phyloP scores from a whole-genome alignment of 1,140 invertebrate genomes.

The Tetragonula clypearis region DNA sequence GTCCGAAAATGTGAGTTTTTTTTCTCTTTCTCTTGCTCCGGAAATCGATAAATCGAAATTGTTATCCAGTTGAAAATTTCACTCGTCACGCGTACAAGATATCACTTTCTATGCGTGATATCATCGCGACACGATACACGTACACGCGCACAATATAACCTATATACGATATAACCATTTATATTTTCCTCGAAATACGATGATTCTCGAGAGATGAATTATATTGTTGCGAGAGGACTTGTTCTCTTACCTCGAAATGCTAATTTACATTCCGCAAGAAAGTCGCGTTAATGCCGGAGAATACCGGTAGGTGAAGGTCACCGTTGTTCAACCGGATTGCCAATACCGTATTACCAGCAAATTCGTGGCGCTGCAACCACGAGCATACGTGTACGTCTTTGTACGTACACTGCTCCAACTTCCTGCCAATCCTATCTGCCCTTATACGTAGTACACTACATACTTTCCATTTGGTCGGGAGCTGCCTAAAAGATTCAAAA shows the following conservation, averaged over 20 bases:
- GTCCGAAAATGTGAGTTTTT: constrained; percentile 77
- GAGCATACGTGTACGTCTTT: background rate
- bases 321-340: constrained; percentile 14
- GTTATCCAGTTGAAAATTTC: background rate
- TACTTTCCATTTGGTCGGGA: no score
- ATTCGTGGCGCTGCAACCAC: background rate
- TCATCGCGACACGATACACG: background rate
- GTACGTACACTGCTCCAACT: background rate
- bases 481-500: background rate
- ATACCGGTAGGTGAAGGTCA: constrained; percentile 45
- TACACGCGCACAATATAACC: no score
- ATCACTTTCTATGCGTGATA: background rate
- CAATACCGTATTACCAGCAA: constrained; percentile 10
- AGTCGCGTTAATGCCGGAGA: constrained; percentile 16
- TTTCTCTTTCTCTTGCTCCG: no score
- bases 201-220: background rate
- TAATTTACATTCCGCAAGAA: constrained; percentile 25
- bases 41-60: background rate
- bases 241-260: background rate
- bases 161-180: no score
- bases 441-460: background rate
- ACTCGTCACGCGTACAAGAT: background rate
- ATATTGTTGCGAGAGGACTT: background rate
- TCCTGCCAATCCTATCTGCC: background rate
- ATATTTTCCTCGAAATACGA: background rate